A percentile compares a stretch with the other conserved stretches of the same genome.
Conservation (phyloP, 2,888 invertebrate genomes). For the Apocheima hispidaria region DNA sequence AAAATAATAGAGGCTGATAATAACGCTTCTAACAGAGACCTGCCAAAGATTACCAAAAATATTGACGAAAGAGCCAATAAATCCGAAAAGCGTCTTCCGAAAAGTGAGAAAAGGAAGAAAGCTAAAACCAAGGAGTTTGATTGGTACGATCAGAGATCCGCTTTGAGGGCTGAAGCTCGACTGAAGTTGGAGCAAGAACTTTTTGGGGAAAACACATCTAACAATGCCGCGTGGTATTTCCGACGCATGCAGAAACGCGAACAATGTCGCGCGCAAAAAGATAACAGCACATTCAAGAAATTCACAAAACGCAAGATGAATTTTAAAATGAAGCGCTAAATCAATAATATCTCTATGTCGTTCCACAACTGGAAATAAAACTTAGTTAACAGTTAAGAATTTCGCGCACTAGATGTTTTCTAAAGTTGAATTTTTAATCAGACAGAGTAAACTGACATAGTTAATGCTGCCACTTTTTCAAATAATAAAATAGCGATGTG, state of each 20-base stretch:
- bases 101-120: conserved; percentile 42
- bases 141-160: conserved; percentile 75
- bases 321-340: conserved; percentile 72
- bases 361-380: conserved; percentile 24
- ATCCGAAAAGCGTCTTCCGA: conserved; percentile 37
- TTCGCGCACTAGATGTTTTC: conserved; percentile 33
- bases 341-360: conserved; percentile 2
- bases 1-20: conserved; percentile 52
- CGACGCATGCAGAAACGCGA: conserved; percentile 79
- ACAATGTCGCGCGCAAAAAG: conserved; percentile 73
- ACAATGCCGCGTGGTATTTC: conserved; percentile 80
- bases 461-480: too few relatives aligned
- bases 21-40: conserved; percentile 12
- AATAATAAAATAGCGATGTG: too few relatives aligned
- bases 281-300: conserved; percentile 71
- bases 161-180: conserved; percentile 70
- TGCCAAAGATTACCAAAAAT: conserved; percentile 24
- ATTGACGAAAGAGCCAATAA: conserved; percentile 41
- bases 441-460: too few relatives aligned
- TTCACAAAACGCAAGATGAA: conserved; percentile 69
- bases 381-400: conserved; percentile 31
- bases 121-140: conserved; percentile 53
- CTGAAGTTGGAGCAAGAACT: conserved; percentile 70
- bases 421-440: too few relatives aligned
- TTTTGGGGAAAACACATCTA: conserved; percentile 65